Evolutionary conservation across 2,797 vertebrate genomes (phyloP), one percentile per base, ranked within the genome.

Genomic region (Xenops minutus): DNA sequence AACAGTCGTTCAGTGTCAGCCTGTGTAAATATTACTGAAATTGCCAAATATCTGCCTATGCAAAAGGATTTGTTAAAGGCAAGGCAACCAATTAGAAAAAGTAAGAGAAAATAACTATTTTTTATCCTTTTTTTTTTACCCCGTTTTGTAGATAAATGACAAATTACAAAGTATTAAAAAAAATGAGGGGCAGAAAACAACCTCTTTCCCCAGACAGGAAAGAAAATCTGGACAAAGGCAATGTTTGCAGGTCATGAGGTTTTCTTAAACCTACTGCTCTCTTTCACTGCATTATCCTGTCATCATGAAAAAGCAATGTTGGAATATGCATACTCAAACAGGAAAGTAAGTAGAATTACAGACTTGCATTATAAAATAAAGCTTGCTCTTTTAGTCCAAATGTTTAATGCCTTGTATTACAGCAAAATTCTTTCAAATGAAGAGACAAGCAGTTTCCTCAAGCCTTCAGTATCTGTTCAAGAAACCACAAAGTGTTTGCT

Each of bases 1-100:
- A 92, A 92, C 85, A 87, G 88, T 88, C 85, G 27, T 30, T 91
- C 73, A 59, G 4, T 88, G 77, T 77, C 90, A 86, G 83, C 63
- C 49, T 49, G 34, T 8, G 24, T 22, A 78, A 85, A 32, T 32
- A 30, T 3, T 41, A 39, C 71, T 12, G 41, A 74, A 84, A 76
- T 9, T 54, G 58, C 76, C 61, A 72, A 59, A 48, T 55, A 56
- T 9, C 66, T 66, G 82, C 63, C 76, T 12, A 9, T 22, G 63
- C 49, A 34, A 73, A 88, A 5, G 6, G 37, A 51, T 62, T 36
- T 3, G 3, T 32, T n/a, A 46, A 11, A 78, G 59, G 66, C 39
- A 10, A 79, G 39, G 78, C 51, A 69, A 23, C 18, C 62, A 4
- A 20, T 74, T 8, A 2, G 36, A 61, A 29, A 51, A 77, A 11